These are phyloP conservation scores for Halichoerus grypus DNA, from an alignment of 2,113 vertebrate genomes.

Conservation along the genomic window DNA sequence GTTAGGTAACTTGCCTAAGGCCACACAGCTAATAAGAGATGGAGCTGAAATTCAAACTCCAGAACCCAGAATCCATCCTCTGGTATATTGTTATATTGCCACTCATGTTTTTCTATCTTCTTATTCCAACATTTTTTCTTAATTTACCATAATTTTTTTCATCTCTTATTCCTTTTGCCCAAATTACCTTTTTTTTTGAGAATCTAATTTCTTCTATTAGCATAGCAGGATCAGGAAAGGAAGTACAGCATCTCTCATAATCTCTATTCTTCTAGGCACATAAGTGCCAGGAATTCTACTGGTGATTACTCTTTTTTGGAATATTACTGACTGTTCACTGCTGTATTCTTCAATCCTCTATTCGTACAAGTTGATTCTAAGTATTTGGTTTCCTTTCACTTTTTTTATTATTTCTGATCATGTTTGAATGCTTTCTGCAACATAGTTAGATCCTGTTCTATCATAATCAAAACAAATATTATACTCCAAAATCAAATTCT, in stretches of 20 bases:
- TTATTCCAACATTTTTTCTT: neutral
- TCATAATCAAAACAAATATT: neutral
- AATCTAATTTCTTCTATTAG: constrained; percentile 10
- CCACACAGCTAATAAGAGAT: neutral
- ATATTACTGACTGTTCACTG: neutral
- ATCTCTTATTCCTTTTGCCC: neutral
- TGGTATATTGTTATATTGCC: neutral
- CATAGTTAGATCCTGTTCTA: neutral
- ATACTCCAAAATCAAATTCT: neutral
- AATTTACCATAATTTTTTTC: neutral
- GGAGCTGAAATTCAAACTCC: neutral
- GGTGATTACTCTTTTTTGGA: neutral
- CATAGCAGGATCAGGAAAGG: neutral
- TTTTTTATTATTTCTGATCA: neutral
- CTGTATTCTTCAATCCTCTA: neutral
- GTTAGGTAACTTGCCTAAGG: neutral
- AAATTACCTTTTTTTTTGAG: neutral
- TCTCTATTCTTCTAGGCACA: neutral
- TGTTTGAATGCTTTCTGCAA: neutral
- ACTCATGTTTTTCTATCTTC: neutral
- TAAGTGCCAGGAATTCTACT: neutral
- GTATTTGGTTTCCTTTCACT: neutral
- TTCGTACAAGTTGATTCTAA: neutral
- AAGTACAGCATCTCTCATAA: neutral
- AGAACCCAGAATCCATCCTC: neutral